Evolutionary conservation across 2,113 vertebrate genomes (phyloP).

Genomic region (Leptocoma aspasia): DNA sequence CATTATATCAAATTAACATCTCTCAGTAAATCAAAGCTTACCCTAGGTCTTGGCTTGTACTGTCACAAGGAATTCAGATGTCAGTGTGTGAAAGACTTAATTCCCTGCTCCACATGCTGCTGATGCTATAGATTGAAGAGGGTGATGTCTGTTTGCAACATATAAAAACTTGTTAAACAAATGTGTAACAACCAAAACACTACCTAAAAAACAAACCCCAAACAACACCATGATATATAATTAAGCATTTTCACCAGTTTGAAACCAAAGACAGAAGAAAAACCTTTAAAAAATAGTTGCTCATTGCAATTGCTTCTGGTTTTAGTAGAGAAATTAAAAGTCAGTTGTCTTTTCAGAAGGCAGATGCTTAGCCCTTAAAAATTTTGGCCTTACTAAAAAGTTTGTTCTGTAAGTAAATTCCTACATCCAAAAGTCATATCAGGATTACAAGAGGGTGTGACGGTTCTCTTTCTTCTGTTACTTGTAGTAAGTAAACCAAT

Average conservation of each 20-base stretch:
- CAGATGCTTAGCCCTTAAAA: neutral
- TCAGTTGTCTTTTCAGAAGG: neutral
- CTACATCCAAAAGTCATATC: neutral
- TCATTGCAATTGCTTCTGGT: neutral
- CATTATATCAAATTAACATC: neutral
- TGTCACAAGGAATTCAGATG: neutral
- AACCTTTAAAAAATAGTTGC: neutral
- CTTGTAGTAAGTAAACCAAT: neutral
- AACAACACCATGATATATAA: neutral
- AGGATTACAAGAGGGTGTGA: neutral
- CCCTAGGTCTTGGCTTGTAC: neutral
- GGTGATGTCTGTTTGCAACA: neutral
- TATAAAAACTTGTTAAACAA: neutral
- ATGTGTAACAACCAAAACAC: neutral
- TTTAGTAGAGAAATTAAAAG: neutral
- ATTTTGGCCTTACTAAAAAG: neutral
- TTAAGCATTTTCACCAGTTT: neutral
- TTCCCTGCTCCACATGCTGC: neutral
- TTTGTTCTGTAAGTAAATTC: neutral
- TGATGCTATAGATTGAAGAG: accelerated
- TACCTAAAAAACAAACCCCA: neutral
- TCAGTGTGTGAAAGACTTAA: neutral
- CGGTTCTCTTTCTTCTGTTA: neutral
- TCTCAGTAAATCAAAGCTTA: neutral
- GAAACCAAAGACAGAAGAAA: neutral